Base-by-base conservation (phyloP, 2,113 vertebrate species). In the Peromyscus californicus region DNA sequence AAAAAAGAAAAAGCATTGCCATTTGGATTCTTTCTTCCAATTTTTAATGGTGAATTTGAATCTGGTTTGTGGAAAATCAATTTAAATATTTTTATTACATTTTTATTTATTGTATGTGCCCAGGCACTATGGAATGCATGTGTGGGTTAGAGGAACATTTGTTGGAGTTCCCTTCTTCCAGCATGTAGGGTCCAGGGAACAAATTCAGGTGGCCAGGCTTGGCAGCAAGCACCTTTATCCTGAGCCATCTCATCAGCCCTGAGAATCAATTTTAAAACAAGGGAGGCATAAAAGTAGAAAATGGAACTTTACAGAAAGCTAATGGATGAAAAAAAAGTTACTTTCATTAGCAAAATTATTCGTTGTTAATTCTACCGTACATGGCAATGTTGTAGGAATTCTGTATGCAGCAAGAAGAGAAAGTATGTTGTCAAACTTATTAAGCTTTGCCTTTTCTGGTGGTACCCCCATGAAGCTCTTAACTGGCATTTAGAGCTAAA, bases 201-300 rank as follows among this genome's bases (percentile, higher is more conserved):
- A 26, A 84, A 84, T 54, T 42, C n/a, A 84, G 80, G 36, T 63
- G 54, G n/a, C n/a, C 15, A 63, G 11, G 24, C 22, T 61, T 83
- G 57, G 54, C 80, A 83, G n/a, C 54, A 83, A 84, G 54, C 54
- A n/a, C 51, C 54, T 59, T 83, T 59, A 83, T 11, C 54, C 54
- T 13, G 24, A 61, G 57, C 36, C 80, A 83, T n/a, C 5, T 24
- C 80, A 83, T 83, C 6, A 39, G 22, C 80, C 33, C 3, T 7
- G n/a, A 63, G 80, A 61, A 84, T 39, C 22, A 84, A 59, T 87
- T 94, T 92, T 70, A 95, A 96, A 78, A 12, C 1, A 48, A 54
- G 13, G 22, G 82, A 67, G 84, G 90, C 90, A 65, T 93, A 92
- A 94, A 2, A 31, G 22, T 48, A 96, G 91, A 97, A 98, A 54